Evolutionary conservation across 2,888 invertebrate species (phyloP).

Genomic region (Leucophora obtusa): DNA sequence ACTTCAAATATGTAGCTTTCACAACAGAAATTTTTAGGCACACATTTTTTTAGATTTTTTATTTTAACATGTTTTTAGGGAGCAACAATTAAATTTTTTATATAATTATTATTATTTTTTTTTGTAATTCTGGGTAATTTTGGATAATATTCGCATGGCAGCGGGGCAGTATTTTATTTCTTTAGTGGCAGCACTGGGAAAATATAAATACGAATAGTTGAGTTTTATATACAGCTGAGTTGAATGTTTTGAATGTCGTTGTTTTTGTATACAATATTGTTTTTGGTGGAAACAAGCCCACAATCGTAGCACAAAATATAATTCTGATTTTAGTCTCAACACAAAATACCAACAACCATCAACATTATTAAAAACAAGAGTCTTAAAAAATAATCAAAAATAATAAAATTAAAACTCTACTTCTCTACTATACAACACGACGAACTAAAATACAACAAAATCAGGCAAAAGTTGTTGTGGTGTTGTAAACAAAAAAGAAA

Average conservation of each 20-base stretch:
- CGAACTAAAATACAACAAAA: not conserved
- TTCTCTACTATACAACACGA: slow-evolving; percentile 3
- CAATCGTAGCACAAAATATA: slow-evolving; percentile 35
- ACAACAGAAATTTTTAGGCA: no score
- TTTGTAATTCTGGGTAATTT: no score
- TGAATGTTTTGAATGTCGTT: slow-evolving; percentile 9
- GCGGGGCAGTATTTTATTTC: no score
- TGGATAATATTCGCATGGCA: no score
- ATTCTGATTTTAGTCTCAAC: slow-evolving; percentile 31
- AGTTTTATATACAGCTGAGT: not conserved
- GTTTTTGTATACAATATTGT: slow-evolving; percentile 20
- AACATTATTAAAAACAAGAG: slow-evolving; percentile 21
- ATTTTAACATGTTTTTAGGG: no score
- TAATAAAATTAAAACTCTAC: slow-evolving; percentile 29
- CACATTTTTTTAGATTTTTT: no score
- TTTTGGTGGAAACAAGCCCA: slow-evolving; percentile 50
- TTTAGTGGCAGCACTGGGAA: no score
- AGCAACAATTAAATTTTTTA: no score
- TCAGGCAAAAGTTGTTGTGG: slow-evolving; percentile 7
- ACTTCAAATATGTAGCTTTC: no score
- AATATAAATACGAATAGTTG: not conserved
- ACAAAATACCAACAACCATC: slow-evolving; percentile 35
- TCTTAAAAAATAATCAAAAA: slow-evolving; percentile 4
- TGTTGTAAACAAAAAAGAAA: not conserved
- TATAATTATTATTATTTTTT: no score